Evolutionary conservation across 1,140 invertebrate genomes (phyloP), one percentile per base, ranked within the genome.

Genomic region (Heliconius himera): DNA sequence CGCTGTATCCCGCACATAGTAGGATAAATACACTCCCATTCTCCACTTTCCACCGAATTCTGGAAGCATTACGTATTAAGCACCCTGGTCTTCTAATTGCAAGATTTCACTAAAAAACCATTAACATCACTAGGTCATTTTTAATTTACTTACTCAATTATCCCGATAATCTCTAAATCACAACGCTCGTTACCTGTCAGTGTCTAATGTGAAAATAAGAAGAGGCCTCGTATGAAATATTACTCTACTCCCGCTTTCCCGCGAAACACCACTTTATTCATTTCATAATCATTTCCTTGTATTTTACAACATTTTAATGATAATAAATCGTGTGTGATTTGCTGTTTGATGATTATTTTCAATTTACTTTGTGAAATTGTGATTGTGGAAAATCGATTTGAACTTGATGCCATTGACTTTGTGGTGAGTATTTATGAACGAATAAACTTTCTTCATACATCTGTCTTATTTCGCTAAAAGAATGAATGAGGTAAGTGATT

Each of bases 131-230:
- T 66, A 29, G 60, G 60, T 66, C 60, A 66, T 22, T 66, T 66
- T 66, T 66, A 66, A 66, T 66, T 66, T 29, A 66, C 60, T 66
- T 29, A 66, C 22, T 66, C 60, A 66, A 66, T 66, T 66, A 66
- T 66, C 60, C 60, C 26, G 60, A 66, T 66, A 66, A 66, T 66
- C 26, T 66, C 60, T 66, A 66, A 66, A 66, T 66, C 26, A 66
- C 60, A 29, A 66, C 56, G 41, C 18, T 56, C 74, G 66, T 75
- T 76, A 76, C 8, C 74, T 49, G 71, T 78, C 76, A 56, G 22
- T 60, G 71, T 60, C 71, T 78, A 78, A 78, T 78, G 76, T 51
- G 76, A 73, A 78, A 78, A 78, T 78, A 78, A 78, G 71, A 72
- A 73, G 76, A 54, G 54, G 41, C 4, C n/a, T 36, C 60, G 22